Percentiles rank a stretch among this genome's conserved stretches.
These are phyloP conservation scores for Perizoma flavofasciatum DNA, from an alignment of 2,888 invertebrate species.

Conservation along the genomic window DNA sequence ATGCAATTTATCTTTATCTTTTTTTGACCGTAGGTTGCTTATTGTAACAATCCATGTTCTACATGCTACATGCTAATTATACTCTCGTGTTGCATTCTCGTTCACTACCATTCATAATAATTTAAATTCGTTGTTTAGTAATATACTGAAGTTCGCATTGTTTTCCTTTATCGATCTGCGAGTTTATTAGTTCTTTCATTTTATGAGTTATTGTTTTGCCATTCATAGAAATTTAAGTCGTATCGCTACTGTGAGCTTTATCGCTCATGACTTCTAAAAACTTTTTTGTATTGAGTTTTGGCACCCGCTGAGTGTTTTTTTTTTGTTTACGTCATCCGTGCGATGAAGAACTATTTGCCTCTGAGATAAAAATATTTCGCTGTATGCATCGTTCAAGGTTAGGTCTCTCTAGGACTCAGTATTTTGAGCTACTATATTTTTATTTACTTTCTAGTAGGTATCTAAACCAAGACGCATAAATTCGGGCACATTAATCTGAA, in stretches of 20 bases:
- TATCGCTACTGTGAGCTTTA: conserved; percentile 23
- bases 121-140: conserved; percentile 11
- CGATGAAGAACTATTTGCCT: conserved; percentile 18
- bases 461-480: neutral
- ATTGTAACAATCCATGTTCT: no score
- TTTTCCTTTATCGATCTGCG: conserved; percentile 15
- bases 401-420: conserved; percentile 17
- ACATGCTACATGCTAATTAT: neutral
- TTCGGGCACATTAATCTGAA: conserved; percentile 1
- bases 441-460: neutral
- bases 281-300: conserved; percentile 26
- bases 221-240: conserved; percentile 40
- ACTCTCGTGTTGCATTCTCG: conserved; percentile 2
- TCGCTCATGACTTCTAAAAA: conserved; percentile 24
- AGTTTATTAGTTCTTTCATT: conserved; percentile 13
- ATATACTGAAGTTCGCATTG: conserved; percentile 7
- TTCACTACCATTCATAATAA: conserved; percentile 17
- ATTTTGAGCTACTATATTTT: conserved; percentile 13
- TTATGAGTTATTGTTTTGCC: conserved; percentile 28
- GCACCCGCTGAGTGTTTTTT: conserved; percentile 29
- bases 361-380: conserved; percentile 32
- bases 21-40: no score
- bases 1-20: no score
- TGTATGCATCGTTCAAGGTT: conserved; percentile 30
- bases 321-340: conserved; percentile 34